Percentiles rank a stretch among this genome's conserved stretches.
Evolutionary conservation across 2,113 vertebrate genomes (phyloP).

Genomic region (Pavo muticus): DNA sequence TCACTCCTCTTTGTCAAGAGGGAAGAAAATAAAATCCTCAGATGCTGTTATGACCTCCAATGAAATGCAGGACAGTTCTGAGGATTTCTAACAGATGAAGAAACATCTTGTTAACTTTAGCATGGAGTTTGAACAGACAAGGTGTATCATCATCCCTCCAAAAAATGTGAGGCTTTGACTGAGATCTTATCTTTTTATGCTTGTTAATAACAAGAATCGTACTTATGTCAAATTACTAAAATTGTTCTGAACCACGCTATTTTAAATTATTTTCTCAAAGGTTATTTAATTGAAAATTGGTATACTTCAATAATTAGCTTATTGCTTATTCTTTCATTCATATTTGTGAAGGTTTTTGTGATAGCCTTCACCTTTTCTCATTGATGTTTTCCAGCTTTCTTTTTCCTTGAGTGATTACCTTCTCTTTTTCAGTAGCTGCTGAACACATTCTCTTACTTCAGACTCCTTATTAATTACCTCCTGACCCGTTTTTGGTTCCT

Average conservation of each 20-base stretch:
- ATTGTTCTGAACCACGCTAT: not conserved
- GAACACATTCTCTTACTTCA: not conserved
- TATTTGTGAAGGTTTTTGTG: not conserved
- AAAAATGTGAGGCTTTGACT: not conserved
- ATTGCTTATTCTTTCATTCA: not conserved
- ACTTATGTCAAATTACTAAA: not conserved
- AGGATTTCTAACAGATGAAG: not conserved
- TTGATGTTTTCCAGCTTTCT: not conserved
- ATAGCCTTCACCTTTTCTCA: not conserved
- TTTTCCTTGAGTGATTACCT: not conserved
- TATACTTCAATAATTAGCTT: not conserved
- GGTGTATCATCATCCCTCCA: not conserved
- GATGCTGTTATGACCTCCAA: not conserved
- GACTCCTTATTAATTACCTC: not conserved
- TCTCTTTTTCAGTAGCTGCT: not conserved
- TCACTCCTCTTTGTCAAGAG: not conserved
- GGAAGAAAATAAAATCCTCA: not conserved
- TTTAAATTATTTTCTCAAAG: not conserved
- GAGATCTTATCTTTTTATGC: not conserved
- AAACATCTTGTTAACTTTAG: conserved; percentile 12
- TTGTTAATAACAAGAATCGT: not conserved
- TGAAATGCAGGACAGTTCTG: not conserved
- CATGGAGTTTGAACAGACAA: not conserved
- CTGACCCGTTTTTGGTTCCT: not conserved
- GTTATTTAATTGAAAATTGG: not conserved